Conservation (phyloP, 2,797 vertebrate genomes). For the Linurgus olivaceus region DNA sequence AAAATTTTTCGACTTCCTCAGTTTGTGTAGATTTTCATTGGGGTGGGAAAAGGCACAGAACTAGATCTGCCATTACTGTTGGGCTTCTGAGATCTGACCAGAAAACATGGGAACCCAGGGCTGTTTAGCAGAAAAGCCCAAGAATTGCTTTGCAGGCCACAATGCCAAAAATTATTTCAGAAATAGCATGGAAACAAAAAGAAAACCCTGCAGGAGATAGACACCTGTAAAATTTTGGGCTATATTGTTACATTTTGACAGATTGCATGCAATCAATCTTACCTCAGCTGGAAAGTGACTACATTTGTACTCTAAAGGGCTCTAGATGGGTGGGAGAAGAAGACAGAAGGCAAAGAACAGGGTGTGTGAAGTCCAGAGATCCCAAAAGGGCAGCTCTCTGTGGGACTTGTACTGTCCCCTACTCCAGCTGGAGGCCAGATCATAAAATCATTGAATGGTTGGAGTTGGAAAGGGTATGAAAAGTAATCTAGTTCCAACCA, state of each 20-base stretch:
- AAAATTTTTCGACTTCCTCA: not conserved
- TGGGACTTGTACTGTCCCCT: not conserved
- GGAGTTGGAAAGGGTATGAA: not conserved
- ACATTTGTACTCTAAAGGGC: not conserved
- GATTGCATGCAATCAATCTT: not conserved
- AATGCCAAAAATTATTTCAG: not conserved
- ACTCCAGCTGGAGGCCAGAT: not conserved
- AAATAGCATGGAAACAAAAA: not conserved
- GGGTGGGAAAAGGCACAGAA: not conserved
- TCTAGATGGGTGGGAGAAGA: not conserved
- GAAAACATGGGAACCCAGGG: not conserved
- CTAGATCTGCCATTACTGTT: not conserved
- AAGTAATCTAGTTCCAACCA: not conserved
- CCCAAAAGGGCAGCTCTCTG: rapidly evolving
- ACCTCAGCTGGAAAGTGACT: not conserved
- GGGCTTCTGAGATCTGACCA: not conserved
- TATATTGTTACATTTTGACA: not conserved
- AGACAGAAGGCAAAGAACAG: not conserved
- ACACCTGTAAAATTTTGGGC: not conserved
- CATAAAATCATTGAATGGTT: not conserved
- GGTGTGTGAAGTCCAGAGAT: not conserved
- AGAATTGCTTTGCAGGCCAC: not conserved
- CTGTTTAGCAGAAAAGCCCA: not conserved
- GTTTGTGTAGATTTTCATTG: not conserved
- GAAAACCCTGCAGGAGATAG: not conserved